phyloP scores from a whole-genome alignment of 2,113 vertebrate genomes.

The Vicugna pacos region DNA sequence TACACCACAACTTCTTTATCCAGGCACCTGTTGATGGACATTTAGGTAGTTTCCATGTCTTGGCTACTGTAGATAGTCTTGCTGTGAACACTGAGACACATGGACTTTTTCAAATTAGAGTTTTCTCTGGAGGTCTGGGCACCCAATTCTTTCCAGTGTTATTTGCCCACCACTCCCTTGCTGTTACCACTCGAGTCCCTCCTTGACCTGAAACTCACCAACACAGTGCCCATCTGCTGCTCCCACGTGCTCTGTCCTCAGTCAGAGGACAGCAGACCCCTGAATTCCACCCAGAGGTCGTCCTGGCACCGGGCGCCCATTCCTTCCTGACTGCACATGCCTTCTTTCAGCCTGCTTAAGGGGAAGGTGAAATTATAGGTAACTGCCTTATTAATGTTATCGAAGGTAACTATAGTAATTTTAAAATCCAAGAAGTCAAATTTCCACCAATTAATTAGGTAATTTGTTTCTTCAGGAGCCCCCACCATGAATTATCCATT shows the following conservation, averaged over 20 bases:
- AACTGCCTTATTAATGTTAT: background rate
- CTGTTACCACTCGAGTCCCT: background rate
- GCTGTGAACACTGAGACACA: too few relatives aligned
- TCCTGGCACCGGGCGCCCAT: accelerated
- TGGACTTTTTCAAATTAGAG: too few relatives aligned
- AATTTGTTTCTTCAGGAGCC: conserved; percentile 76
- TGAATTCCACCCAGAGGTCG: accelerated
- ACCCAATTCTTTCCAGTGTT: accelerated
- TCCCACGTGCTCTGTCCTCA: accelerated
- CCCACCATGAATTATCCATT: background rate
- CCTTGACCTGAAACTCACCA: background rate
- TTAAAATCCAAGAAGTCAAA: conserved; percentile 25
- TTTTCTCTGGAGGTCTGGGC: too few relatives aligned
- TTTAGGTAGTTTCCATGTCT: too few relatives aligned
- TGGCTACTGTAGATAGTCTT: too few relatives aligned
- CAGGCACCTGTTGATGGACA: too few relatives aligned
- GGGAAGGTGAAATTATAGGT: background rate
- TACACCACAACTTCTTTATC: too few relatives aligned
- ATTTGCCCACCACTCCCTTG: too few relatives aligned
- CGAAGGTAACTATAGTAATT: background rate
- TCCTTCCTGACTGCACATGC: background rate
- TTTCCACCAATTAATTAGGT: conserved; percentile 72
- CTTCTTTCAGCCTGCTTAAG: background rate
- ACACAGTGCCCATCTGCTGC: accelerated
- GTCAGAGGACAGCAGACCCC: background rate